These are phyloP conservation scores for Polypedilum pembai DNA, from an alignment of 1,140 invertebrate genomes.

Conservation along the genomic window DNA sequence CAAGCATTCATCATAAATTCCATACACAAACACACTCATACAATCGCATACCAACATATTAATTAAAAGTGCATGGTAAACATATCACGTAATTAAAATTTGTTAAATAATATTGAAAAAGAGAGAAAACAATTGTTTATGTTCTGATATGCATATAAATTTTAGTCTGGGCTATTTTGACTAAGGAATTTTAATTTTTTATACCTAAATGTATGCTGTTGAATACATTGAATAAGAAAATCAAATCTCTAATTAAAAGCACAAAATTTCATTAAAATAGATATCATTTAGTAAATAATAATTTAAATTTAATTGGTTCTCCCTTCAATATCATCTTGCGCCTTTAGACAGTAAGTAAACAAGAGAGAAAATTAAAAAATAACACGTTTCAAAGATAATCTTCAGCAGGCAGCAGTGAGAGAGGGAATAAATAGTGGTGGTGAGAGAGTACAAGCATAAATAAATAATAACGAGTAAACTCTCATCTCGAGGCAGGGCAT, in stretches of 20 bases:
- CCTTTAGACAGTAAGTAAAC: background rate
- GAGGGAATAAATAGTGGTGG: no score
- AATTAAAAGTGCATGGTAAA: conserved; percentile 1
- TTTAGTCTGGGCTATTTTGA: background rate
- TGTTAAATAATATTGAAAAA: background rate
- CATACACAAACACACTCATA: background rate
- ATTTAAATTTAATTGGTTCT: conserved; percentile 8
- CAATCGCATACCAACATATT: background rate
- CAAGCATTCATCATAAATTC: conserved; percentile 12
- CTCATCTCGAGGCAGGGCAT: background rate
- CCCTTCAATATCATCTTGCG: background rate
- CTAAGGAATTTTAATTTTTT: background rate
- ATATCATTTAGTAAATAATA: background rate
- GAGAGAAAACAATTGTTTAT: no score
- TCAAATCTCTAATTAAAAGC: no score
- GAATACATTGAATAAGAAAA: background rate
- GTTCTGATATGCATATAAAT: background rate
- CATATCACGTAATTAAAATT: conserved; percentile 12
- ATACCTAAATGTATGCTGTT: background rate
- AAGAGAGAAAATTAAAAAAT: conserved; percentile 20
- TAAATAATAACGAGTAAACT: background rate
- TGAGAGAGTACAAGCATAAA: background rate
- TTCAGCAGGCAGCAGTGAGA: background rate
- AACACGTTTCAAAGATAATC: conserved; percentile 18
- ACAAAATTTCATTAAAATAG: no score